Evolutionary conservation across 2,888 invertebrate species (phyloP), one percentile per base, ranked within the genome.

Genomic region (Danaus chrysippus): DNA sequence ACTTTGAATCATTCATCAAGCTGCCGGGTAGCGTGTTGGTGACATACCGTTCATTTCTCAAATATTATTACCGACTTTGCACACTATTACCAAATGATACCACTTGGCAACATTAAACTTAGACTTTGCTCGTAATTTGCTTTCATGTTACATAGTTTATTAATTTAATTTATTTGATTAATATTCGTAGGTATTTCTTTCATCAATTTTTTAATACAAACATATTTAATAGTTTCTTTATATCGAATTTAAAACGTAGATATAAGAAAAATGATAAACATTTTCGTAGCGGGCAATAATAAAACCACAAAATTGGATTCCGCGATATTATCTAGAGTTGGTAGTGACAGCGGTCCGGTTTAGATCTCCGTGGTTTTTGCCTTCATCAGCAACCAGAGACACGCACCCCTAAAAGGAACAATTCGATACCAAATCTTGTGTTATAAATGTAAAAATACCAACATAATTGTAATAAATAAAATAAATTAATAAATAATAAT

Each of bases 261-360:
- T 15, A 34, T 42, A 42, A 61, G 60, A 67, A 63, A 65, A 82
- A 84, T 84, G 80, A 83, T 82, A 82, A 81, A 78, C 85, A 86
- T 87, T 86, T 83, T 82, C 84, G 78, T 76, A 71, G 73, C 76
- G 74, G 70, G 77, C 85, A 88, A 90, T 88, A 88, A 86, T 86
- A 84, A 87, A 88, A 87, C 88, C 87, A 83, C 89, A 85, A 88
- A 90, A 91, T 91, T 91, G 90, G 89, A 89, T 91, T 91, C 82
- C 74, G 78, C 85, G 90, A 91, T 91, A 86, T 84, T 86, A 91
- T 91, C 90, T 86, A 73, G 75, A 76, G 72, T 76, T 73, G 73
- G 70, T 76, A 75, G 75, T 78, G 76, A 76, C 78, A 78, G 70
- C 69, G 68, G 67, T 70, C 66, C 69, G 66, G 64, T 65, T 68